phyloP scores from a whole-genome alignment of 1,140 invertebrate species.

The Babylonia areolata region DNA sequence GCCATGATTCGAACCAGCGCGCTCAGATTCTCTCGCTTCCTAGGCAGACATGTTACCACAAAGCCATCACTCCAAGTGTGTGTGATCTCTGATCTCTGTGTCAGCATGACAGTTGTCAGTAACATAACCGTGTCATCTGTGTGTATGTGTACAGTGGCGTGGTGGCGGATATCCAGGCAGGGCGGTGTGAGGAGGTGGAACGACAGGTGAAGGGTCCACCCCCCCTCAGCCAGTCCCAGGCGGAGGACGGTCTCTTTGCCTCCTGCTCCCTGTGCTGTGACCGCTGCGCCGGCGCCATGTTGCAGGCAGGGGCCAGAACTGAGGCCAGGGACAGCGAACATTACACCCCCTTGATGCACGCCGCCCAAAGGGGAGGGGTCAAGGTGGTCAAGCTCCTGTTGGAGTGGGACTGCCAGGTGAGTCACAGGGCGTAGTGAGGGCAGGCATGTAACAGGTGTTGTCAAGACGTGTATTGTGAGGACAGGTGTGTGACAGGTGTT shows the following conservation, averaged over 20 bases:
- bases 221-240: constrained; percentile 33
- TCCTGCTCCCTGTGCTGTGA: constrained; percentile 52
- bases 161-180: background rate
- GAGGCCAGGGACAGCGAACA: constrained; percentile 51
- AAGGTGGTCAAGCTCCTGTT: constrained; percentile 88
- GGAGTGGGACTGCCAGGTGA: constrained; percentile 80
- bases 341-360: constrained; percentile 90
- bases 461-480: no score
- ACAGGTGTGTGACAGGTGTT: no score
- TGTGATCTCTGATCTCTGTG: no score
- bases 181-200: background rate
- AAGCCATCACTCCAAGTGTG: no score
- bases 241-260: constrained; percentile 52
- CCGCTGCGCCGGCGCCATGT: constrained; percentile 47
- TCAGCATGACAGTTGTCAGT: no score
- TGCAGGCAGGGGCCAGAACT: constrained; percentile 13
- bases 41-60: no score
- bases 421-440: no score
- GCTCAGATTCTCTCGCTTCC: no score
- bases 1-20: no score
- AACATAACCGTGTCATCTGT: background rate
- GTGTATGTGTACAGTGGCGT: background rate
- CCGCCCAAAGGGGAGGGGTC: constrained; percentile 88
- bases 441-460: no score
- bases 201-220: background rate